A percentile compares a stretch with the other conserved stretches of the same genome.
Evolutionary conservation across 1,140 invertebrate genomes (phyloP).

Genomic region (Bombus waltoni): DNA sequence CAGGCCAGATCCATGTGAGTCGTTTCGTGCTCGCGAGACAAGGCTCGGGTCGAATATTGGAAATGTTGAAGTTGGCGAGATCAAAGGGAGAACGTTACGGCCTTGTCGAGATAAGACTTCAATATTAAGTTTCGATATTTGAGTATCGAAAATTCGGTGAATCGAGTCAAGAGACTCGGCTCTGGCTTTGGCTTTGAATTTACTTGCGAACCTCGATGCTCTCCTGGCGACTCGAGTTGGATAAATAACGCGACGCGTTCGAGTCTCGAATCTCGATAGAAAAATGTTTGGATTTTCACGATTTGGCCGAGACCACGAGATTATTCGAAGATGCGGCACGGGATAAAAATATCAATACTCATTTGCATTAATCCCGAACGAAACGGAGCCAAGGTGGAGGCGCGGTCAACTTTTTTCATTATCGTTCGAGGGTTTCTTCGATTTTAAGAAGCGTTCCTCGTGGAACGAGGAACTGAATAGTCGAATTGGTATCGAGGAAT

Average conservation of each 20-base stretch:
- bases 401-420: conserved; percentile 25
- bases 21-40: neutral
- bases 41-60: neutral
- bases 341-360: neutral
- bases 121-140: neutral
- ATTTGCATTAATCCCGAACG: neutral
- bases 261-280: neutral
- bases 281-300: neutral
- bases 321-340: neutral
- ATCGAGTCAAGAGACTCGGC: neutral
- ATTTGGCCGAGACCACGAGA: neutral
- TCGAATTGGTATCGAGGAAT: neutral
- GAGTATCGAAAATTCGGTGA: conserved; percentile 15
- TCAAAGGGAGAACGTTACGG: neutral
- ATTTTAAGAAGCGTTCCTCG: neutral
- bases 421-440: neutral
- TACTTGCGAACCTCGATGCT: neutral
- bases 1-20: neutral
- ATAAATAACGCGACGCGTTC: neutral
- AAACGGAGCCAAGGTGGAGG: too few species aligned
- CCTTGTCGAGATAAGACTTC: neutral
- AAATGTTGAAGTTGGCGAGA: neutral
- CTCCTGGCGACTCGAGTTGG: neutral
- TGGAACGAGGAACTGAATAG: neutral
- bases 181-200: neutral